Evolutionary conservation across 2,797 vertebrate genomes (phyloP).

Genomic region (Esox masquinongy): DNA sequence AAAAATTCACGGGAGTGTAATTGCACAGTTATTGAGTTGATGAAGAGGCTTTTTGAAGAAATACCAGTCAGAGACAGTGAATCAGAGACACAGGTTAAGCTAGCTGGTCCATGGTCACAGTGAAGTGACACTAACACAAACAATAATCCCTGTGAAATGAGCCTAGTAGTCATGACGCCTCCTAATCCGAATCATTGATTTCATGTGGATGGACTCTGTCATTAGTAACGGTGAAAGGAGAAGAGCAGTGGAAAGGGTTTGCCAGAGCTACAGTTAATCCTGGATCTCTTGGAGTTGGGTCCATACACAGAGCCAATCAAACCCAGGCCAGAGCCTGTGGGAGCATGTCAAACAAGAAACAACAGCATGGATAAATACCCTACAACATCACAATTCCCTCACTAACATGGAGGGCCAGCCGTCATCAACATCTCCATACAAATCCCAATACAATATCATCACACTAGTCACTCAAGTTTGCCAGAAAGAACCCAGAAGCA

Average conservation of each 20-base stretch:
- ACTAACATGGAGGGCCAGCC: background rate
- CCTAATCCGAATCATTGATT: background rate
- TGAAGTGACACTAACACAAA: background rate
- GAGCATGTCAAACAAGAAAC: background rate
- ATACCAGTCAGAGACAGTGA: background rate
- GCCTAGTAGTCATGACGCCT: background rate
- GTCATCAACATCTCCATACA: background rate
- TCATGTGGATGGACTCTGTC: background rate
- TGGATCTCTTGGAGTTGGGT: background rate
- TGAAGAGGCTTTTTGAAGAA: background rate
- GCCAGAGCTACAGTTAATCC: background rate
- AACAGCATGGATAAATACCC: background rate
- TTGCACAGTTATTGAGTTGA: background rate
- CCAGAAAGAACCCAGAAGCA: no score
- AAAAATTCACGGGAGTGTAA: background rate
- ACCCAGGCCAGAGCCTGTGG: background rate
- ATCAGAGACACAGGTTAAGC: slow-evolving; percentile 1
- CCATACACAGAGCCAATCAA: background rate
- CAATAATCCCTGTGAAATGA: background rate
- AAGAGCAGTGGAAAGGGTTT: background rate
- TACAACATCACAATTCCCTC: background rate
- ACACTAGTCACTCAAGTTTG: no score
- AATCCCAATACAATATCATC: no score
- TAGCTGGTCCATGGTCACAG: background rate
- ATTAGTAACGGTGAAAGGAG: background rate